These are phyloP conservation scores for Ophiothrix spiculata DNA, from an alignment of 35 echinoderm and acorn worm species.

Conservation along the genomic window DNA sequence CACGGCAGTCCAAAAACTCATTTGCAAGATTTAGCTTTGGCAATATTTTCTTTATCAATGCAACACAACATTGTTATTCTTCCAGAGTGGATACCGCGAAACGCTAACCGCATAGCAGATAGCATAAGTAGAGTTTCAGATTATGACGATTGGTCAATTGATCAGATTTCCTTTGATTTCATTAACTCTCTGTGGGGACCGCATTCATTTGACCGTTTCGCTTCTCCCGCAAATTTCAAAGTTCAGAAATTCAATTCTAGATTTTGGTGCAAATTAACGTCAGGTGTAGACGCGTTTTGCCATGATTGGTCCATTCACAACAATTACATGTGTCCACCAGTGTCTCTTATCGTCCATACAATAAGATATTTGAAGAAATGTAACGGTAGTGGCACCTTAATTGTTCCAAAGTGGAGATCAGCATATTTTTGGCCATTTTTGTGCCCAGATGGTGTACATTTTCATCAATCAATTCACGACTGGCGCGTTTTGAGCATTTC, in stretches of 20 bases:
- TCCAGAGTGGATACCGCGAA: slow-evolving; percentile 13
- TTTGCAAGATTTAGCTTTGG: slow-evolving; percentile 17
- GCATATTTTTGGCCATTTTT: slow-evolving; percentile 41
- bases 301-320: slow-evolving; percentile 32
- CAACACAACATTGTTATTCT: slow-evolving; percentile 15
- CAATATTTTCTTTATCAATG: not conserved
- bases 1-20: slow-evolving; percentile 12
- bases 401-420: slow-evolving; percentile 39
- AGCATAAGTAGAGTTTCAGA: slow-evolving; percentile 25
- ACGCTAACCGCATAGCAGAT: not conserved
- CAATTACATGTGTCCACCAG: slow-evolving; percentile 39
- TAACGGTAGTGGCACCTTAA: not conserved
- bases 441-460: slow-evolving; percentile 27
- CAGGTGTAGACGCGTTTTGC: slow-evolving; percentile 38
- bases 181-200: slow-evolving; percentile 41
- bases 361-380: not conserved
- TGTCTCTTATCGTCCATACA: not conserved
- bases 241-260: slow-evolving; percentile 27
- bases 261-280: slow-evolving; percentile 18
- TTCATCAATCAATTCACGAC: slow-evolving; percentile 10
- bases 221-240: slow-evolving; percentile 21
- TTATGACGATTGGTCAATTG: slow-evolving; percentile 47
- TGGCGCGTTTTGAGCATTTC: slow-evolving; percentile 20
- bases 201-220: slow-evolving; percentile 32
- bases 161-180: not conserved